Evolutionary conservation across 2,113 vertebrate genomes (phyloP), one percentile per base, ranked within the genome.

Genomic region (Barnardius zonarius): DNA sequence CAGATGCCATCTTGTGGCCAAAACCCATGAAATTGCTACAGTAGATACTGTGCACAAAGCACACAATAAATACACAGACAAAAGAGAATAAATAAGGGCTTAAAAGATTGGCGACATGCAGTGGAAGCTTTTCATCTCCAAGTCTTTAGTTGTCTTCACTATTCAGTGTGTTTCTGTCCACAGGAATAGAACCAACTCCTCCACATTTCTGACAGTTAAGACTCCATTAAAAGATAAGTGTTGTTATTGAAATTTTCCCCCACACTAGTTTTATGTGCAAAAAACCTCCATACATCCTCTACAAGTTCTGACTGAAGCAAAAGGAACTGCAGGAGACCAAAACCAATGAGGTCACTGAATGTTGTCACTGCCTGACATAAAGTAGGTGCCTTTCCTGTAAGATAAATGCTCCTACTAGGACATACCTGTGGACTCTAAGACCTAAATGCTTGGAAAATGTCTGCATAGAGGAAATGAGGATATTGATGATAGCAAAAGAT

Each of bases 1-100:
- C 95, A 82, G 95, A 88, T 97, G 96, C 96, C 96, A 97, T 93
- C 96, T 97, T 96, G 96, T 97, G 96, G 96, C 88, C 95, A 96
- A 93, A 95, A 4, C 43, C 90, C 90, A 69, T 5, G 33, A 70
- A 93, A 86, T 20, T 62, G 35, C 86, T 88, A 5, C 5, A 28
- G 64, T 24, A 70, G 55, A 43, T 55, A 43, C 31, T n/a, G 43
- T 20, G 31, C 33, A 84, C 35, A 46, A 83, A 88, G 61, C 12
- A 68, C n/a, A 81, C 20, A 86, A 20, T 35, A 85, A 82, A 90
- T 44, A 80, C 7, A 48, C 11, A 48, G 30, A 62, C 5, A 70
- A 75, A 80, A 64, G n/a, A 76, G 30, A 85, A 90, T 30, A 88
- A 92, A 70, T 28, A 30, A 78, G 27, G 17, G 20, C 39, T 90